phyloP scores from a whole-genome alignment of 2,888 invertebrate species.

The Orchesellides sinensis region DNA sequence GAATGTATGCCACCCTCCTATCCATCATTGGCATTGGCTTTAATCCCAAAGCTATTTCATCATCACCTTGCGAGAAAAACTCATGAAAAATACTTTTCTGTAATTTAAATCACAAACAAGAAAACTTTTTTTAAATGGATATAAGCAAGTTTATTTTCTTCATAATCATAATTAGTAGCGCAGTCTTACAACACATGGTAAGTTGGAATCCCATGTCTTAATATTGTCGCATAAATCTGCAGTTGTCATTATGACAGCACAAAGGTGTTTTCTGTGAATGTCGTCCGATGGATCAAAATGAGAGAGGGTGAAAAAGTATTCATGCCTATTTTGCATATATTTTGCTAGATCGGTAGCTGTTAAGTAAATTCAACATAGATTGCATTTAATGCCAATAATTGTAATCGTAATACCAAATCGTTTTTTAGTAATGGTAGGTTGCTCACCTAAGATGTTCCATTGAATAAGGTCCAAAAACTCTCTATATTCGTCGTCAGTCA shows the following conservation, averaged over 20 bases:
- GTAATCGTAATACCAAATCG: too few relatives aligned
- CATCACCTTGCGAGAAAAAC: slow-evolving; percentile 59
- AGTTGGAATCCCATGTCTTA: slow-evolving; percentile 54
- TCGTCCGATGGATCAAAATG: slow-evolving; percentile 31
- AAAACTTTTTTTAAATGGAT: not conserved
- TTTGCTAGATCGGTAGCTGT: slow-evolving; percentile 52
- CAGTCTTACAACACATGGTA: slow-evolving; percentile 43
- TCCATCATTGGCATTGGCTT: slow-evolving; percentile 62
- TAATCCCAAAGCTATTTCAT: slow-evolving; percentile 49
- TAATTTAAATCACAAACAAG: not conserved
- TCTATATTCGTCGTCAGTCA: slow-evolving; percentile 51
- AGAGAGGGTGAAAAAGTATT: slow-evolving; percentile 49
- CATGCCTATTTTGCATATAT: slow-evolving; percentile 40
- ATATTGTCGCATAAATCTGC: slow-evolving; percentile 51
- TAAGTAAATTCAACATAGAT: not conserved
- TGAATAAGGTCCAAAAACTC: slow-evolving; percentile 56
- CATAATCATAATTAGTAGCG: not conserved
- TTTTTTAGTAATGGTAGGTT: not conserved
- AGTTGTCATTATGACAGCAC: slow-evolving; percentile 49
- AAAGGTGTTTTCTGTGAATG: slow-evolving; percentile 26
- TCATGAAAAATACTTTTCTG: slow-evolving; percentile 62
- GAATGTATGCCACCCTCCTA: slow-evolving; percentile 49
- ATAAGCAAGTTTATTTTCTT: not conserved
- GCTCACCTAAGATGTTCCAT: slow-evolving; percentile 50
- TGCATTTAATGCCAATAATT: too few relatives aligned